These are phyloP conservation scores for Cercocebus atys DNA, from an alignment of 2,113 vertebrate species.

Conservation along the genomic window DNA sequence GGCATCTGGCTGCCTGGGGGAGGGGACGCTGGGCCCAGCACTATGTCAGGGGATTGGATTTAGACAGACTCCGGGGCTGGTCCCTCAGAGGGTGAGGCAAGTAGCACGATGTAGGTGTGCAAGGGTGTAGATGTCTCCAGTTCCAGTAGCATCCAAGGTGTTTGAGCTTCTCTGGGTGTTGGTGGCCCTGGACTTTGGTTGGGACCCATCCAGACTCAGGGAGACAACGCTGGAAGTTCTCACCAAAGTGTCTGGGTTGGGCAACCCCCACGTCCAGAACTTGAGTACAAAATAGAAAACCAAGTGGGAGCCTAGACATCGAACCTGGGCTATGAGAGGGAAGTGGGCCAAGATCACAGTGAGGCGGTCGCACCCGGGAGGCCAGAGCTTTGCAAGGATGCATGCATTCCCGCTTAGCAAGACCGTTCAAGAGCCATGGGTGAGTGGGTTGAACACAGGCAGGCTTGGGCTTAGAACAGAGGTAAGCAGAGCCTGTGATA, in stretches of 20 bases:
- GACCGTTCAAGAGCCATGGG: not conserved
- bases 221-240: not conserved
- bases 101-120: not conserved
- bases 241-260: not conserved
- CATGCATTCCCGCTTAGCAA: not conserved
- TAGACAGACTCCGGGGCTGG: not conserved
- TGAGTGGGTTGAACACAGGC: too few relatives aligned
- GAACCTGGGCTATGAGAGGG: not conserved
- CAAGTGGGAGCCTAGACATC: not conserved
- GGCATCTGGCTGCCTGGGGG: not conserved
- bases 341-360: not conserved
- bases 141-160: accelerated
- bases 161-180: too few relatives aligned
- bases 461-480: not conserved
- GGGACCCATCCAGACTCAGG: too few relatives aligned
- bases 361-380: too few relatives aligned
- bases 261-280: not conserved
- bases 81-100: not conserved
- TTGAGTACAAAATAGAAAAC: not conserved
- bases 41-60: not conserved
- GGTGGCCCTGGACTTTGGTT: not conserved
- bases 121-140: too few relatives aligned
- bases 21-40: not conserved
- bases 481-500: not conserved
- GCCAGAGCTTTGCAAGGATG: too few relatives aligned